Evolutionary conservation across 2,888 invertebrate species (phyloP).

Genomic region (Ophonus ardosiacus): DNA sequence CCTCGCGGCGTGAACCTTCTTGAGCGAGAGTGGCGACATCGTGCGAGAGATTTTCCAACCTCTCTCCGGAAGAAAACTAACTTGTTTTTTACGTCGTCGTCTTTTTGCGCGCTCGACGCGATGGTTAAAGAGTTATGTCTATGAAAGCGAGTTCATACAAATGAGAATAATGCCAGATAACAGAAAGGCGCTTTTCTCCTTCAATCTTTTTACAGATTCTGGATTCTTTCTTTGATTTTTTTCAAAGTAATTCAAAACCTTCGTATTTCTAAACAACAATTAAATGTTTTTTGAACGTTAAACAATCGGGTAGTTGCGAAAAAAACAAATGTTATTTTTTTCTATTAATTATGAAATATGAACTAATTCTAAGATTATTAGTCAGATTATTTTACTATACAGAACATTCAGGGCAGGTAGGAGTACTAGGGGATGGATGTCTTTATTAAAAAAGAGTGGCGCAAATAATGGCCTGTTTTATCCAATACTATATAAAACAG

Average conservation of each 20-base stretch:
- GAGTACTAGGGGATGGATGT: no score
- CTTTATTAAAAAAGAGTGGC: no score
- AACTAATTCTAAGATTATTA: no score
- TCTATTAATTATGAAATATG: no score
- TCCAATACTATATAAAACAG: no score
- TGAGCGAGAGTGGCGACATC: slow-evolving; percentile 48
- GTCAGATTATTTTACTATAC: no score
- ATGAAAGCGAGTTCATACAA: slow-evolving; percentile 53
- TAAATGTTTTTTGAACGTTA: background rate
- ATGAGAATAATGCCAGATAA: slow-evolving; percentile 45
- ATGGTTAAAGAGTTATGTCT: slow-evolving; percentile 51
- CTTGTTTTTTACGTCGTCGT: slow-evolving; percentile 41
- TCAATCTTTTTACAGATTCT: slow-evolving; percentile 21
- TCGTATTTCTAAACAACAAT: background rate
- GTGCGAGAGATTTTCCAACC: slow-evolving; percentile 50
- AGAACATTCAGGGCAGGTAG: no score
- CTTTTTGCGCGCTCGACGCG: slow-evolving; percentile 40
- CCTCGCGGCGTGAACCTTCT: slow-evolving; percentile 48
- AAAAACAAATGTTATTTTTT: no score
- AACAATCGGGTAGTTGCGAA: no score
- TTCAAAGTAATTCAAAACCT: background rate
- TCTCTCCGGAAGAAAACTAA: slow-evolving; percentile 45
- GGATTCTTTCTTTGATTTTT: background rate
- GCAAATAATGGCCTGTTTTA: no score
- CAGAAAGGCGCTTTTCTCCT: slow-evolving; percentile 34